These are phyloP conservation scores for Aphidius colemani DNA, from an alignment of 2,888 invertebrate species.

Conservation along the genomic window DNA sequence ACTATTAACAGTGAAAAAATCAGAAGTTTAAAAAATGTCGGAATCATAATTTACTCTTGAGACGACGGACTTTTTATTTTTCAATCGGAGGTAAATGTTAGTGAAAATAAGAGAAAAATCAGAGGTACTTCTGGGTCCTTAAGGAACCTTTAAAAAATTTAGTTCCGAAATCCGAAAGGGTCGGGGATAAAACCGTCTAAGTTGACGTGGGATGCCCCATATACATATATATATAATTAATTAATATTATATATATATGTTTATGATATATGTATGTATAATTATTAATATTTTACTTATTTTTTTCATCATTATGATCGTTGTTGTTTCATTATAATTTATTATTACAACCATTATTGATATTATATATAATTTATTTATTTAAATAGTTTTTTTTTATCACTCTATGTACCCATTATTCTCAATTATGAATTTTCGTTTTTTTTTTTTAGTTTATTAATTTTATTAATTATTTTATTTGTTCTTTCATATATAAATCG, in stretches of 20 bases:
- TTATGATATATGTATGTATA: conserved; percentile 23
- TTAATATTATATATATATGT: conserved; percentile 15
- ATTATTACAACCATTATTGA: conserved; percentile 31
- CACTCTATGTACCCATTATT: conserved; percentile 36
- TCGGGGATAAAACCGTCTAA: too few relatives aligned
- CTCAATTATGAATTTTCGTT: conserved; percentile 36
- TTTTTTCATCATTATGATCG: conserved; percentile 30
- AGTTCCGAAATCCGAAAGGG: too few relatives aligned
- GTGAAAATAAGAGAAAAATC: too few relatives aligned
- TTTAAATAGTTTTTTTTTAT: conserved; percentile 28
- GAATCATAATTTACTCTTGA: too few relatives aligned
- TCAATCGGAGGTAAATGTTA: too few relatives aligned
- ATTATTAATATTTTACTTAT: conserved; percentile 24
- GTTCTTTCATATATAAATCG: conserved; percentile 46
- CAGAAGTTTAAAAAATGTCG: too few relatives aligned
- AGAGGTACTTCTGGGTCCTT: too few relatives aligned
- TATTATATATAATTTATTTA: conserved; percentile 26
- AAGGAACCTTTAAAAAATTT: too few relatives aligned
- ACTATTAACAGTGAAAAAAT: too few relatives aligned
- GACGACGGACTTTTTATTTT: too few relatives aligned
- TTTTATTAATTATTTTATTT: conserved; percentile 25
- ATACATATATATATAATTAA: conserved; percentile 27
- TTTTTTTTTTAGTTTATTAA: conserved; percentile 19
- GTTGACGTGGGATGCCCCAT: too few relatives aligned
- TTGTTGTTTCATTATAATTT: conserved; percentile 35